Base-by-base conservation (phyloP, 2,113 vertebrate genomes). In the Burhinus bistriatus region DNA sequence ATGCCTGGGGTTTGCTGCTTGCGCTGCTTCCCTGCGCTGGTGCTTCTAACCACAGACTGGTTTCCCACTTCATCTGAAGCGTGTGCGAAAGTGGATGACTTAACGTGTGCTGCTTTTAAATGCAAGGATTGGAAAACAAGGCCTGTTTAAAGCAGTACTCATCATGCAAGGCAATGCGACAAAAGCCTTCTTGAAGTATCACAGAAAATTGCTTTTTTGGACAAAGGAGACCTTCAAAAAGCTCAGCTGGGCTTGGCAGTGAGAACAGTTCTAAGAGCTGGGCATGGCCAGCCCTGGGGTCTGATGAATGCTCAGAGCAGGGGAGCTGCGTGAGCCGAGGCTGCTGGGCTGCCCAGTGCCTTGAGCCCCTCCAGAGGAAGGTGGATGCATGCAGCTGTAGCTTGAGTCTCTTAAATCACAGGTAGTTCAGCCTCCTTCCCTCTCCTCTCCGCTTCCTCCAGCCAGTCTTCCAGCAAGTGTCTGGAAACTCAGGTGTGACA, bases 311-410 rank as follows among this genome's bases (percentile, higher is more conserved):
- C 22, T 44, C 3, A 9, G 57, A 30, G 29, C 5, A 2, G 36
- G 22, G 45, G 4, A 32, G 5, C 30, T 3, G 0, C 1, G 4
- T 12, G 52, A 45, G 29, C 19, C 0, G 9, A 15, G 36, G 32
- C 52, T 66, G 83, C 52, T 6, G 59, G 25, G 3, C n/a, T 87
- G 71, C 21, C 26, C 2, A 0, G 40, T 9, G 47, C 42, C 36
- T 40, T 5, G 4, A 19, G 13, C 23, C 15, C 5, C 9, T 27
- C 32, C 1, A 3, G 44, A 40, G 25, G 22, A 64, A 18, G 16
- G 71, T 34, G 78, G 15, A 83, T 47, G 40, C 6, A 8, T 23
- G 9, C 27, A 54, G 55, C 87, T 65, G 29, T 61, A 52, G 47
- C n/a, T 47, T 2, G 20, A 17, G 49, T 38, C 44, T 47, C 40